Base-by-base conservation (phyloP, 2,797 vertebrate genomes). In the Phoebastria nigripes region DNA sequence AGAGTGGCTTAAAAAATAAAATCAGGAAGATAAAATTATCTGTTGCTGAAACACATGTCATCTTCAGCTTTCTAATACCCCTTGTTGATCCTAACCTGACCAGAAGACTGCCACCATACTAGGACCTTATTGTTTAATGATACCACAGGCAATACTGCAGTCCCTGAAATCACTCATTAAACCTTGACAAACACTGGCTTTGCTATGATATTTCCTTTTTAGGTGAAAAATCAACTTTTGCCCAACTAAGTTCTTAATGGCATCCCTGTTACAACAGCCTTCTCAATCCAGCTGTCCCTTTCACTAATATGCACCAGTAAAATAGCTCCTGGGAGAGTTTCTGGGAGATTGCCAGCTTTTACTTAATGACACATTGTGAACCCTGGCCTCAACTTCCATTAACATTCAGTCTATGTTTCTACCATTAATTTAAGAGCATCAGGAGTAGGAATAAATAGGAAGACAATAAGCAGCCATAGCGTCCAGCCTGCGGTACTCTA, bases 321-420 rank as follows among this genome's bases (percentile, higher is more conserved):
- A 94, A 94, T 10, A 63, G 83, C 93, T 96, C 95, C 92, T 39
- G 4, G 74, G 83, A 94, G 82, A 62, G 74, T 2, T 82, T 52
- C 65, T 66, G 83, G 78, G 63, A 74, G 59, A 92, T 74, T 84
- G 95, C 83, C 90, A 95, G 88, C 81, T 96, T 94, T 95, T 87
- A 89, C 81, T 96, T 97, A 95, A 94, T 16, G 39, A 96, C 91
- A 97, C 79, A 39, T 89, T 49, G 0, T 89, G 72, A 94, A 97
- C 95, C 56, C 80, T 91, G 82, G 92, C 94, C 93, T 94, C 84
- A 82, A 17, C 41, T 91, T 79, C 93, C 94, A 92, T 96, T 97
- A 95, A 92, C 74, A 97, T 96, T 97, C 95, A 93, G 95, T 90
- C 76, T 92, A 95, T 78, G 83, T 69, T 90, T 87, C 73, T 66